Conservation (phyloP, 1,140 invertebrate genomes). For the Caenorhabditis elegans region WBcel235 BX284604.4:5084001-5084500, state of each 20-base stretch:
- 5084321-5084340: slow-evolving; percentile 24
- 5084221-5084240: not conserved
- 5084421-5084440: slow-evolving; percentile 1
- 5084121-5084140: too few relatives aligned
- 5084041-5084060: too few relatives aligned
- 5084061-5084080: not conserved
- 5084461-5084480: not conserved
- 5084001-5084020: too few relatives aligned
- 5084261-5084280: not conserved
- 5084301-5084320: not conserved
- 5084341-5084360: not conserved
- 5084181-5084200: too few relatives aligned
- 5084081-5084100: too few relatives aligned
- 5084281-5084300: not conserved
- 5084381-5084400: slow-evolving; percentile 26
- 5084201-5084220: too few relatives aligned
- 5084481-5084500: not conserved
- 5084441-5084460: slow-evolving; percentile 10
- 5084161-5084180: too few relatives aligned
- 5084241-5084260: not conserved
- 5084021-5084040: too few relatives aligned
- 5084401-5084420: not conserved
- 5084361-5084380: too few relatives aligned
- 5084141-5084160: too few relatives aligned
- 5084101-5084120: too few relatives aligned